Evolutionary conservation across 2,113 vertebrate species (phyloP).

Genomic region (Pollachius pollachius): DNA sequence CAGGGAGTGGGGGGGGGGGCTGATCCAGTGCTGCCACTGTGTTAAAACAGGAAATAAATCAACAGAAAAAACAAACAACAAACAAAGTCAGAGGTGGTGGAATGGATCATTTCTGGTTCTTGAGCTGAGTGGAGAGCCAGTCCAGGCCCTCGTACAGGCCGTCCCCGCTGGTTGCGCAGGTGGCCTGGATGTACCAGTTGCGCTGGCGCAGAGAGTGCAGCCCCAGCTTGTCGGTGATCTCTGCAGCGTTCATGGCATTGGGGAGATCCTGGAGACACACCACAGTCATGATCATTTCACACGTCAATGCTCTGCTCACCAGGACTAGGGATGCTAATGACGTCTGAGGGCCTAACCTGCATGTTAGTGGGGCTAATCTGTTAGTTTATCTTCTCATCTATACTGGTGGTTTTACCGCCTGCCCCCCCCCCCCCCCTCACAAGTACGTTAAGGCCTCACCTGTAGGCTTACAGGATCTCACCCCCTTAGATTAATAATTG

Average conservation of each 20-base stretch:
- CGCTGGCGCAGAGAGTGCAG: constrained; percentile 78
- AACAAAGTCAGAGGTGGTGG: constrained; percentile 56
- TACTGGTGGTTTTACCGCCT: no score
- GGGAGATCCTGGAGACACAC: constrained; percentile 76
- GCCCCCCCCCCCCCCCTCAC: no score
- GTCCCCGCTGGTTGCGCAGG: constrained; percentile 82
- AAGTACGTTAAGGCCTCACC: no score
- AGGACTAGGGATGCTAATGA: no score
- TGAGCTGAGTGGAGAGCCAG: constrained; percentile 85
- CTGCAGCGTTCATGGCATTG: constrained; percentile 84
- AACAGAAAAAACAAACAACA: constrained; percentile 48
- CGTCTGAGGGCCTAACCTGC: no score
- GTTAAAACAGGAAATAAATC: constrained; percentile 51
- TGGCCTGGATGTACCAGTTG: constrained; percentile 87
- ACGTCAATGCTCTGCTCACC: no score
- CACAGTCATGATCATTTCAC: no score
- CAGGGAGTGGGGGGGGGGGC: constrained; percentile 48
- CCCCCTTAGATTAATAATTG: no score
- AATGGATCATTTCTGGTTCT: constrained; percentile 85
- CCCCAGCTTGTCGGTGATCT: constrained; percentile 85
- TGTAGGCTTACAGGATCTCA: no score
- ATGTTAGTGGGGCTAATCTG: no score
- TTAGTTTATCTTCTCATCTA: no score
- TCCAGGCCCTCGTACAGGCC: constrained; percentile 82
- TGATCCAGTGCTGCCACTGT: constrained; percentile 65